Percentiles rank a stretch among this genome's conserved stretches.
phyloP scores from a whole-genome alignment of 2,113 vertebrate species.

The Tetrax tetrax region DNA sequence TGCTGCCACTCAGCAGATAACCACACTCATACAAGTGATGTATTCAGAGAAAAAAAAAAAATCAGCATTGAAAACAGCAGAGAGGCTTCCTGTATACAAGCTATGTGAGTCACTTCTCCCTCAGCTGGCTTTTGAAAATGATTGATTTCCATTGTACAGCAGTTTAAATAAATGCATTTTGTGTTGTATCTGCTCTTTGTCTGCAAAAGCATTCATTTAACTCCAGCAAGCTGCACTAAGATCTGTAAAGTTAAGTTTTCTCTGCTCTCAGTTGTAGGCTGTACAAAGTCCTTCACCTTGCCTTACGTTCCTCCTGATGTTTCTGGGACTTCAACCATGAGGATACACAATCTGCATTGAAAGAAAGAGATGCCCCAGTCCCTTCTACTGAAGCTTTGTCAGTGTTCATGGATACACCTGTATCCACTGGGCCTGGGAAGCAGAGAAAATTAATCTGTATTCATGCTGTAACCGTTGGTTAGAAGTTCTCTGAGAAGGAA shows the following conservation, averaged over 20 bases:
- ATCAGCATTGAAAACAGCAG: background rate
- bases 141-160: slow-evolving; percentile 37
- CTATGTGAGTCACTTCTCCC: slow-evolving; percentile 12
- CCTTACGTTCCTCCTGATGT: background rate
- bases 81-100: background rate
- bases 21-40: background rate
- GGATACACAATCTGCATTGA: background rate
- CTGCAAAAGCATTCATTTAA: background rate
- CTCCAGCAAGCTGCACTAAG: background rate
- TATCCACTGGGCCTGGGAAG: background rate
- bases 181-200: background rate
- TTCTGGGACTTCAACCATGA: background rate
- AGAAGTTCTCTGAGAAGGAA: background rate
- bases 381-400: background rate
- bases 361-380: background rate
- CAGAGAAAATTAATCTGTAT: background rate
- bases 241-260: background rate
- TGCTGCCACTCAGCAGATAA: background rate
- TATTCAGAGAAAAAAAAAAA: background rate
- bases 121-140: slow-evolving; percentile 29
- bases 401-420: background rate
- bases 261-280: rapidly evolving
- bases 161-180: slow-evolving; percentile 68
- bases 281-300: background rate
- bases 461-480: background rate